Evolutionary conservation across 1,140 invertebrate genomes (phyloP), one percentile per base, ranked within the genome.

Genomic region (Temnothorax curvispinosus): DNA sequence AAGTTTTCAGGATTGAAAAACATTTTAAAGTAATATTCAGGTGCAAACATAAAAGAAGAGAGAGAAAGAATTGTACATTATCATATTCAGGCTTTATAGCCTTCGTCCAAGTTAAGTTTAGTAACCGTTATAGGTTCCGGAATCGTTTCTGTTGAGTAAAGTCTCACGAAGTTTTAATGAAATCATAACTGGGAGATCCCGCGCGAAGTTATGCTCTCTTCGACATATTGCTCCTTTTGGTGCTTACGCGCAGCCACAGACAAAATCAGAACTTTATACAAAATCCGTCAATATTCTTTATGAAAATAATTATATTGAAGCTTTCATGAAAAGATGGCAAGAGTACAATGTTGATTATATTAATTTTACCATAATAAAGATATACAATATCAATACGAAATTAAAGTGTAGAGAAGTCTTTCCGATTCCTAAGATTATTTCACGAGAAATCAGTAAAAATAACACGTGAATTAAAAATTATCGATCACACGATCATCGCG

Each of bases 101-200:
- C 18, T 27, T 50, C 38, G n/a, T 72, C 27, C 50, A 13, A 72
- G 15, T 7, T 56, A 27, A 75, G 38, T 47, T 74, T 58, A 71
- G 13, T 41, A 47, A 62, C 18, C 41, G 52, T 47, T 84, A 84
- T 56, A 38, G n/a, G 15, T 54, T 38, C n/a, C 18, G 18, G 35
- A 71, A 35, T 41, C 38, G 2, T 84, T 35, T 50, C 41, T 21
- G 56, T 81, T 75, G 54, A 35, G 9, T 74, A 60, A 75, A 84
- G 54, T 74, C 41, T 35, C 54, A 38, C 27, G n/a, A 84, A 84
- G 54, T 84, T 84, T 84, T 84, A 84, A 84, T 84, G 69, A 84
- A 84, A 84, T 84, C 80, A 84, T 84, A 75, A 58, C 18, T 32
- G n/a, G 9, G n/a, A 75, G n/a, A 84, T 74, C 18, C 32, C n/a